Evolutionary conservation across 2,797 vertebrate species (phyloP).

Genomic region (Gymnodraco acuticeps): DNA sequence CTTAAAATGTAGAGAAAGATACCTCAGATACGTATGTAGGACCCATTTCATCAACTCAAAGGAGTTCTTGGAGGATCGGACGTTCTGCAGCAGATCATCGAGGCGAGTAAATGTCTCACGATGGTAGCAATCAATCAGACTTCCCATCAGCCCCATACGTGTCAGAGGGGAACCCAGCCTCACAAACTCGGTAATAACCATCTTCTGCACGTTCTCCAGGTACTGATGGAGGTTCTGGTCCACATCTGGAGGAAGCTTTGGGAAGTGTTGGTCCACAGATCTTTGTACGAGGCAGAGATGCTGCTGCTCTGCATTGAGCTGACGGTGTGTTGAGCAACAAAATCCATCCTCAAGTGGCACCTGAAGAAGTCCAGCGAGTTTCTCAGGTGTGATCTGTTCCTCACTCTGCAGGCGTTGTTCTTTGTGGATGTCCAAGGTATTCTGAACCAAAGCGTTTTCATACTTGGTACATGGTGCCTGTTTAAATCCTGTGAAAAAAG

Average conservation of each 20-base stretch:
- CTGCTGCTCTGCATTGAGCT: background rate
- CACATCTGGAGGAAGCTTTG: slow-evolving; percentile 35
- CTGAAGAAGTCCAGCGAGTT: slow-evolving; percentile 7
- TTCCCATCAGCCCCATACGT: slow-evolving; percentile 2
- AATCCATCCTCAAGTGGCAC: background rate
- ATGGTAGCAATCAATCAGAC: slow-evolving; percentile 51
- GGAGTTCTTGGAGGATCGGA: slow-evolving; percentile 12
- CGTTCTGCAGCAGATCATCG: slow-evolving; percentile 43
- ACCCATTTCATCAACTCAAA: slow-evolving; percentile 62
- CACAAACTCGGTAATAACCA: slow-evolving; percentile 6
- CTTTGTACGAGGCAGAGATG: slow-evolving; percentile 18
- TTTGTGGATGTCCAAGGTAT: background rate
- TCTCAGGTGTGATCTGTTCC: accelerated
- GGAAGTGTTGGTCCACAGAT: slow-evolving; percentile 48
- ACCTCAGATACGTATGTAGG: slow-evolving; percentile 60
- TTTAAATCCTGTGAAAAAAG: background rate
- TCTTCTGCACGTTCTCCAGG: slow-evolving; percentile 14
- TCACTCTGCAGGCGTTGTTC: background rate
- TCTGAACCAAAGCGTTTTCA: background rate
- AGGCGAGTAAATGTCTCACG: slow-evolving; percentile 38
- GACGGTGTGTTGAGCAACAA: background rate
- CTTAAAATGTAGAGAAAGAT: background rate
- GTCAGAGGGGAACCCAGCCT: slow-evolving; percentile 28
- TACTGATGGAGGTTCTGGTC: slow-evolving; percentile 12
- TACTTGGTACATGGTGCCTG: accelerated